Percentiles rank a stretch among this genome's conserved stretches.
Conservation (phyloP, 2,113 vertebrate genomes). For the Spheniscus mendiculus region DNA sequence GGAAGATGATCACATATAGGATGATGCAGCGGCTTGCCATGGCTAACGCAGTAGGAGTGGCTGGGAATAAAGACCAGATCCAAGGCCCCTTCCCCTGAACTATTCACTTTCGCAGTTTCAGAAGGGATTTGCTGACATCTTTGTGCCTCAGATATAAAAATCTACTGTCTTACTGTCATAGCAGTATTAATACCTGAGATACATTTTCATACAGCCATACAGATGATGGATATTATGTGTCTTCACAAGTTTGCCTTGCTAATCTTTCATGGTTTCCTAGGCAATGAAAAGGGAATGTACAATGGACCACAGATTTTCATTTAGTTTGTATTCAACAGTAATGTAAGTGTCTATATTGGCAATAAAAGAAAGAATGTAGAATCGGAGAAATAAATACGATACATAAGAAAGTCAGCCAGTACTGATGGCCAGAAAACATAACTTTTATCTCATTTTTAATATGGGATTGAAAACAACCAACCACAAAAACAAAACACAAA, state of each 20-base stretch:
- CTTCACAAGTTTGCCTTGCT: neutral
- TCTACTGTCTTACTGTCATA: neutral
- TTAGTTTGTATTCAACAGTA: neutral
- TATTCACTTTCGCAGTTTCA: neutral
- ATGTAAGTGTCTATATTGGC: neutral
- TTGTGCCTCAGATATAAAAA: neutral
- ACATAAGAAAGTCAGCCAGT: neutral
- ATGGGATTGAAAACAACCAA: neutral
- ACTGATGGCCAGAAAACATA: neutral
- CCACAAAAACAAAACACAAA: neutral
- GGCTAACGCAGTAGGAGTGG: neutral
- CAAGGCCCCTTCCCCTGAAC: neutral
- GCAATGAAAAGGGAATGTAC: slow-evolving; percentile 21
- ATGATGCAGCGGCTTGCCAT: neutral
- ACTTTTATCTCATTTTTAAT: neutral
- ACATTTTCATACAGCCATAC: neutral
- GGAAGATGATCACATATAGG: neutral
- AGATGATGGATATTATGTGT: neutral
- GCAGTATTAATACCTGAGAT: neutral
- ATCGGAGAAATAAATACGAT: neutral
- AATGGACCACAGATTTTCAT: neutral
- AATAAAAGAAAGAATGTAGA: neutral
- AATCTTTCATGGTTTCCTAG: slow-evolving; percentile 42
- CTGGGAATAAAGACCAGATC: neutral
- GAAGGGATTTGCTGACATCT: neutral